Conservation (phyloP, 2,797 vertebrate species). For the Artibeus lituratus region DNA sequence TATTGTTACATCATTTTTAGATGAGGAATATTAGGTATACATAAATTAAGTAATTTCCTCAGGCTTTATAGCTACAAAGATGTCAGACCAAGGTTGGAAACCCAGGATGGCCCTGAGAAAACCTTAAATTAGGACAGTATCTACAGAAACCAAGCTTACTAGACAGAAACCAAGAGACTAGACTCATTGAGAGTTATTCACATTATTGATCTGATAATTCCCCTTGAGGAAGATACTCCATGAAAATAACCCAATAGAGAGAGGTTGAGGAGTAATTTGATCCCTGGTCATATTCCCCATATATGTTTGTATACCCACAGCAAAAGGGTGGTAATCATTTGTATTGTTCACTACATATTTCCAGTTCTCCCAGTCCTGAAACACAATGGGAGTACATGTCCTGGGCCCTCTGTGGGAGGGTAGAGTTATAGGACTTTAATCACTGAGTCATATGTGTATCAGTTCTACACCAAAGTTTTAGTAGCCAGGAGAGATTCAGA, state of each 20-base stretch:
- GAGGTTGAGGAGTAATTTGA: no score
- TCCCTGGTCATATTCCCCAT: background rate
- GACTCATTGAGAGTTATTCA: background rate
- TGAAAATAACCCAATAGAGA: background rate
- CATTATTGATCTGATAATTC: background rate
- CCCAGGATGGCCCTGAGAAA: background rate
- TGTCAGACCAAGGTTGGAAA: background rate
- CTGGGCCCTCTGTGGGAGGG: background rate
- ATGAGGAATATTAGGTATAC: background rate
- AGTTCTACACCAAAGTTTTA: background rate
- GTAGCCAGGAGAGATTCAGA: background rate
- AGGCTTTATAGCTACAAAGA: background rate
- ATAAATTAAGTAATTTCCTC: background rate
- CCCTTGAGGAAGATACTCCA: background rate
- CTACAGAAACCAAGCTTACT: background rate
- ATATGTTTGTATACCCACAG: background rate
- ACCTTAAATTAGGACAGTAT: background rate
- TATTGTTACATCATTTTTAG: background rate
- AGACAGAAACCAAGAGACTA: background rate
- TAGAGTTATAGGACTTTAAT: background rate
- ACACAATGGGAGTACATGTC: background rate
- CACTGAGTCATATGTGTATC: background rate
- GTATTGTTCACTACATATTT: background rate
- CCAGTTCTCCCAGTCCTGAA: background rate
- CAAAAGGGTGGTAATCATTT: background rate